These are phyloP conservation scores for Panorpa germanica DNA, from an alignment of 2,888 invertebrate species.

Conservation along the genomic window DNA sequence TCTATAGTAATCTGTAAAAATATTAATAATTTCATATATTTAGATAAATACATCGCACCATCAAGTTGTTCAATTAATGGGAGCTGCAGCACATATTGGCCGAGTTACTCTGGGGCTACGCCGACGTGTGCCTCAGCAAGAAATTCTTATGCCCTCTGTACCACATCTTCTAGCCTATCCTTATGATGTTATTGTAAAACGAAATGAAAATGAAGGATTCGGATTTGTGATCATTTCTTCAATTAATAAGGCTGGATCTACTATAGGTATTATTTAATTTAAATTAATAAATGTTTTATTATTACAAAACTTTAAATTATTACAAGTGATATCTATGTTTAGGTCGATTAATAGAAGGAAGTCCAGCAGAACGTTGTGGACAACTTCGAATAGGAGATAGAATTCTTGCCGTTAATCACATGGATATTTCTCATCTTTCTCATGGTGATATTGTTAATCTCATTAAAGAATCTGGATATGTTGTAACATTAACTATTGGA, in stretches of 20 bases:
- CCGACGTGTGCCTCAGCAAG: conserved; percentile 23
- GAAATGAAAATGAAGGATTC: conserved; percentile 90
- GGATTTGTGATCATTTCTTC: conserved; percentile 98
- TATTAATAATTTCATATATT: background rate
- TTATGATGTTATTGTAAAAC: conserved; percentile 80
- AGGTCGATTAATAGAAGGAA: conserved; percentile 88
- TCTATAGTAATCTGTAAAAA: background rate
- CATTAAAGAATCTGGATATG: conserved; percentile 88
- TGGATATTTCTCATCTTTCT: conserved; percentile 76
- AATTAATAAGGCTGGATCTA: conserved; percentile 56
- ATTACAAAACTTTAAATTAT: conserved; percentile 4
- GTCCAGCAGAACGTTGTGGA: conserved; percentile 89
- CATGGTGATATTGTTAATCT: conserved; percentile 95
- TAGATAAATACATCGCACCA: conserved; percentile 70
- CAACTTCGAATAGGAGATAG: conserved; percentile 85
- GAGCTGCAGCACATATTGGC: conserved; percentile 70
- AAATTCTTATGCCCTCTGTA: conserved; percentile 9
- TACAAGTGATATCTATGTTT: conserved; percentile 13
- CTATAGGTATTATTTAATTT: conserved; percentile 45
- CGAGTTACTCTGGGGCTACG: conserved; percentile 66
- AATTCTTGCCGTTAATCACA: conserved; percentile 87
- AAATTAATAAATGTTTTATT: background rate
- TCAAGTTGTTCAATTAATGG: conserved; percentile 83
- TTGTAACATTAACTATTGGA: conserved; percentile 70
- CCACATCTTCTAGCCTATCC: conserved; percentile 26